These are phyloP conservation scores for Apodemia mormo DNA, from an alignment of 2,888 invertebrate genomes.

Conservation along the genomic window DNA sequence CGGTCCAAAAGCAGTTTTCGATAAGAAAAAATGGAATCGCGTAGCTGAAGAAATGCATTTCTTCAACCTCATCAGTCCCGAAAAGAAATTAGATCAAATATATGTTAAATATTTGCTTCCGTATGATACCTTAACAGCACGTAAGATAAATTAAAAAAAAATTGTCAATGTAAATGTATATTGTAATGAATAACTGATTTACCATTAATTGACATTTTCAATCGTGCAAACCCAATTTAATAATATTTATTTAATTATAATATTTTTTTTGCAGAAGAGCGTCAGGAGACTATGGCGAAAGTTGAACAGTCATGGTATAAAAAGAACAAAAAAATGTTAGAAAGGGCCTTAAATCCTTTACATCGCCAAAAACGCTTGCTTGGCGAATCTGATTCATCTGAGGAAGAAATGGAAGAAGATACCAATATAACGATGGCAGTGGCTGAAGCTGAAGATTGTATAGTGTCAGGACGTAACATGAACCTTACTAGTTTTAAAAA, in stretches of 20 bases:
- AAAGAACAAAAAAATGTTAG: slow-evolving; percentile 72
- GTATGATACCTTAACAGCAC: slow-evolving; percentile 90
- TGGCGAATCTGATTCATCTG: slow-evolving; percentile 50
- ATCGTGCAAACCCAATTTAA: no score
- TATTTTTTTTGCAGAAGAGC: slow-evolving; percentile 80
- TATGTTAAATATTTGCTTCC: slow-evolving; percentile 95
- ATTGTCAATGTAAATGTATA: slow-evolving; percentile 1
- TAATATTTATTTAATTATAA: no score
- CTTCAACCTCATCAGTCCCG: slow-evolving; percentile 88
- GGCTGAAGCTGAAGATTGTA: slow-evolving; percentile 88
- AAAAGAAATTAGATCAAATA: slow-evolving; percentile 92
- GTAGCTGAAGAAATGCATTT: slow-evolving; percentile 95
- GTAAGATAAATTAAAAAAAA: slow-evolving; percentile 59
- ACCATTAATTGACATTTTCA: no score
- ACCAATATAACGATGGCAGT: slow-evolving; percentile 43
- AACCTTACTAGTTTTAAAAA: slow-evolving; percentile 50
- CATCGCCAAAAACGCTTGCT: slow-evolving; percentile 50
- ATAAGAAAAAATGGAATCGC: slow-evolving; percentile 93
- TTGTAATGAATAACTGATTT: no score
- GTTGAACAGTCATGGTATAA: slow-evolving; percentile 89
- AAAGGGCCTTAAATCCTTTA: slow-evolving; percentile 57
- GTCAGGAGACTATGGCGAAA: slow-evolving; percentile 86
- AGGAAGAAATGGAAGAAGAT: slow-evolving; percentile 66
- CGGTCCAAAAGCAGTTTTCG: slow-evolving; percentile 92
- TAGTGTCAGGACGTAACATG: slow-evolving; percentile 69